These are phyloP conservation scores for Sparidentex hasta DNA, from an alignment of 2,797 vertebrate species.

Conservation along the genomic window DNA sequence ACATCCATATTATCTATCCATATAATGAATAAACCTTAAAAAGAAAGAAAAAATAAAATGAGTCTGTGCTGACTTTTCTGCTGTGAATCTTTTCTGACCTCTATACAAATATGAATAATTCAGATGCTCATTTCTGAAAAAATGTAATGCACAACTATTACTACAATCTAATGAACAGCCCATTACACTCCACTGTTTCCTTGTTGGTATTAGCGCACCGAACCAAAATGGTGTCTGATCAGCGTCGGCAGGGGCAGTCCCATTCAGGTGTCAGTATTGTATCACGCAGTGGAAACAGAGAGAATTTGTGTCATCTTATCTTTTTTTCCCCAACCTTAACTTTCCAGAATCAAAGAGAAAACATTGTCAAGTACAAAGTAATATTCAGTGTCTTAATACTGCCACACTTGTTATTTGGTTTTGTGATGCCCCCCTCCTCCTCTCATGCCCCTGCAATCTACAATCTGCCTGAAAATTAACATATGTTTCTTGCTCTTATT, in stretches of 20 bases:
- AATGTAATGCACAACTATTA: too few relatives aligned
- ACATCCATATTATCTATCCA: background rate
- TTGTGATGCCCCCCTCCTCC: background rate
- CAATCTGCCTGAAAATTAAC: conserved; percentile 50
- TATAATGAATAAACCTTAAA: background rate
- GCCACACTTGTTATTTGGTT: conserved; percentile 44
- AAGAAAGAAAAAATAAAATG: background rate
- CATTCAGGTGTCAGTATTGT: background rate
- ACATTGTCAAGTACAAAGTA: background rate
- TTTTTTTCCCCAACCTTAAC: background rate
- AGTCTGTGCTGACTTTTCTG: background rate
- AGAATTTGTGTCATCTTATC: background rate
- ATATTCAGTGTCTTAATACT: conserved; percentile 1
- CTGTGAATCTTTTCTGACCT: background rate
- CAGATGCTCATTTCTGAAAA: background rate
- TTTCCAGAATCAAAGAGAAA: background rate
- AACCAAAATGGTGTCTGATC: background rate
- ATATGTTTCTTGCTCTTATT: conserved; percentile 66
- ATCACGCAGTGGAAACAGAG: background rate
- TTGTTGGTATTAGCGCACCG: background rate
- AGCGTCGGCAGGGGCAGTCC: background rate
- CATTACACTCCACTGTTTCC: background rate
- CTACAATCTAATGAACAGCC: background rate
- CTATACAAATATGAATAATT: background rate
- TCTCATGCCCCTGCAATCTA: conserved; percentile 18